phyloP scores from a whole-genome alignment of 2,113 vertebrate species.

The Argyrosomus japonicus region DNA sequence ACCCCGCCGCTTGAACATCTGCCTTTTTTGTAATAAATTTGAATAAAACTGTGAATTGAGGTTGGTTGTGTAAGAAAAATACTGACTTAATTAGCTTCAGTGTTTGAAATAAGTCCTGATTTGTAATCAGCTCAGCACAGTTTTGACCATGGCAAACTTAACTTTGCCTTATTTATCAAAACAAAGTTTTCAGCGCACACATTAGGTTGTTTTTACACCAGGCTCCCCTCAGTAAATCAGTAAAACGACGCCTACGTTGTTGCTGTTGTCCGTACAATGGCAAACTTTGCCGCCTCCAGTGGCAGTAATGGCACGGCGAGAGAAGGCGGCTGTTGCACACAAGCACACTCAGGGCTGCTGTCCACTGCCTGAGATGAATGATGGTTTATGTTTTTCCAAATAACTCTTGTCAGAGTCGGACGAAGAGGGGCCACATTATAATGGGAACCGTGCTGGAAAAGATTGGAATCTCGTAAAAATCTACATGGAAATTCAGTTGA shows the following conservation, averaged over 20 bases:
- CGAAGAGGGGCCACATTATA: slow-evolving; percentile 5
- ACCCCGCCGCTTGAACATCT: slow-evolving; percentile 11
- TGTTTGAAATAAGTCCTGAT: not conserved
- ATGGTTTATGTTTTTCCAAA: slow-evolving; percentile 33
- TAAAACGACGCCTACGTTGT: slow-evolving; percentile 15
- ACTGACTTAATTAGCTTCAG: not conserved
- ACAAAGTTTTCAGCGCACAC: not conserved
- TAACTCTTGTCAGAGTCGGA: slow-evolving; percentile 17
- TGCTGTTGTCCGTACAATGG: slow-evolving; percentile 7
- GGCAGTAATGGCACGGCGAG: slow-evolving; percentile 10
- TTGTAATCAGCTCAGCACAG: not conserved
- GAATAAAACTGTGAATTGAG: slow-evolving; percentile 14
- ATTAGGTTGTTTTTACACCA: not conserved
- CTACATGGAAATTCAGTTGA: slow-evolving; percentile 29
- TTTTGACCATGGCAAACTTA: not conserved
- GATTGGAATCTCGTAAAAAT: slow-evolving; percentile 40
- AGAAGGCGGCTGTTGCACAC: slow-evolving; percentile 8
- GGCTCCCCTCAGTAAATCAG: slow-evolving; percentile 8
- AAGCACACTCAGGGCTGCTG: slow-evolving; percentile 32
- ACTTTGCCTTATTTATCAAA: not conserved
- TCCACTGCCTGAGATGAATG: slow-evolving; percentile 25
- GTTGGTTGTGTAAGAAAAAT: not conserved
- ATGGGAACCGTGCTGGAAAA: slow-evolving; percentile 23
- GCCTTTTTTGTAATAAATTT: slow-evolving; percentile 7
- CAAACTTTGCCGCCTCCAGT: slow-evolving; percentile 9